Evolutionary conservation across 2,888 invertebrate genomes (phyloP).

Genomic region (Eupithecia subumbrata): DNA sequence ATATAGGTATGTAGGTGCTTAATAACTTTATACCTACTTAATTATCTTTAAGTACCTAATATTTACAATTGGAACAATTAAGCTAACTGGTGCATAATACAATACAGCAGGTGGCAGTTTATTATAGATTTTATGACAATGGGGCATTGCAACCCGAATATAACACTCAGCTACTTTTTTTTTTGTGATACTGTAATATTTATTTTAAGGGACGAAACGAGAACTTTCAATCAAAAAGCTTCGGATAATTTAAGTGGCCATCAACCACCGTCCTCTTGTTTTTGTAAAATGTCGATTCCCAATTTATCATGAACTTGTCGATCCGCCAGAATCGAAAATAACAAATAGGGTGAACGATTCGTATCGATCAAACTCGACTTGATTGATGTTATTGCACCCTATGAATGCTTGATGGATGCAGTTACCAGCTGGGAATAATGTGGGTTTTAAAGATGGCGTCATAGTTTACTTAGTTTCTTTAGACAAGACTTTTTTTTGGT

Average conservation of each 20-base stretch:
- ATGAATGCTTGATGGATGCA: constrained; percentile 16
- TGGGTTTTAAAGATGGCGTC: background rate
- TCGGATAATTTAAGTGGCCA: constrained; percentile 8
- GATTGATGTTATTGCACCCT: constrained; percentile 34
- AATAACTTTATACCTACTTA: too few species aligned
- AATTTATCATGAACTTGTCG: constrained; percentile 22
- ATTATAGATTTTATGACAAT: too few species aligned
- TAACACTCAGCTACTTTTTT: too few species aligned
- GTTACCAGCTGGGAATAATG: constrained; percentile 23
- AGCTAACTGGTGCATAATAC: too few species aligned
- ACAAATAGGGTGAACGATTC: constrained; percentile 27
- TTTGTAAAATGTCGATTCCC: constrained; percentile 9
- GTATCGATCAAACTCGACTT: constrained; percentile 32
- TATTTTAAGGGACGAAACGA: background rate
- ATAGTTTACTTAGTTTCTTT: background rate
- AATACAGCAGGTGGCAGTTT: too few species aligned
- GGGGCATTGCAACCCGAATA: too few species aligned
- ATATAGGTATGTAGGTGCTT: too few species aligned
- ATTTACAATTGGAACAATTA: too few species aligned
- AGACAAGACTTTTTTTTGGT: background rate
- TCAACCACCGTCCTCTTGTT: background rate
- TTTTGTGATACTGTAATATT: too few species aligned
- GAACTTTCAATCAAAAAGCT: background rate
- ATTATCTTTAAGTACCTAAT: too few species aligned
- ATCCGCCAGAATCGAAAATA: constrained; percentile 19